Evolutionary conservation across 2,888 invertebrate species (phyloP), one percentile per base, ranked within the genome.

Genomic region (Drosophila neoperkinsi): DNA sequence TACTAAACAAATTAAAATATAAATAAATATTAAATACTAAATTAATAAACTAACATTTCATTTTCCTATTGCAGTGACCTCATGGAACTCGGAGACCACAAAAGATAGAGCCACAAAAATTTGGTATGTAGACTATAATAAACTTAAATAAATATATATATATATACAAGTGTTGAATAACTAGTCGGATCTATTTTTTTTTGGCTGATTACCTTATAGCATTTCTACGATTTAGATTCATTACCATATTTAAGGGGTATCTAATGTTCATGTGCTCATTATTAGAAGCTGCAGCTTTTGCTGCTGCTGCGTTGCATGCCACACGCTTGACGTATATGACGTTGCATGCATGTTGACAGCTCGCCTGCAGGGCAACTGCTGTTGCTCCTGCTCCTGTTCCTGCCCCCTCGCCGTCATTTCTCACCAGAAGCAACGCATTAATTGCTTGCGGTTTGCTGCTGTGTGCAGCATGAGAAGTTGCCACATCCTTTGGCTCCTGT

Each of bases 291-390:
- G 46, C 50, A 16, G 46, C 25, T 25, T 46, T 38, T 60, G 16
- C 55, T 53, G 33, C 43, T n/a, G 18, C 36, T 49, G 38, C 34
- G 50, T 57, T 30, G n/a, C 57, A 53, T 57, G 79, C 77, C 83
- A 65, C 76, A 41, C 65, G 65, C 77, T 84, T 89, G 89, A 89
- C 90, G 85, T 89, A 90, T 89, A 84, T 85, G 89, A 84, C 76
- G 79, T 78, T 76, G 74, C 69, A 89, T 88, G 79, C 73, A 57
- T 74, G 69, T 66, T 85, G 87, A 87, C 87, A 87, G 87, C 76
- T 72, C 16, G 83, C 88, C 86, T 71, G 52, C 60, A 64, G 81
- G 74, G 38, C 60, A 51, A 46, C 25, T 46, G 25, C 25, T 13
- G 25, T 57, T 16, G n/a, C 36, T 7, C 11, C 57, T 16, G n/a